Evolutionary conservation across 1,140 invertebrate species (phyloP).

Genomic region (Halictus rubicundus): DNA sequence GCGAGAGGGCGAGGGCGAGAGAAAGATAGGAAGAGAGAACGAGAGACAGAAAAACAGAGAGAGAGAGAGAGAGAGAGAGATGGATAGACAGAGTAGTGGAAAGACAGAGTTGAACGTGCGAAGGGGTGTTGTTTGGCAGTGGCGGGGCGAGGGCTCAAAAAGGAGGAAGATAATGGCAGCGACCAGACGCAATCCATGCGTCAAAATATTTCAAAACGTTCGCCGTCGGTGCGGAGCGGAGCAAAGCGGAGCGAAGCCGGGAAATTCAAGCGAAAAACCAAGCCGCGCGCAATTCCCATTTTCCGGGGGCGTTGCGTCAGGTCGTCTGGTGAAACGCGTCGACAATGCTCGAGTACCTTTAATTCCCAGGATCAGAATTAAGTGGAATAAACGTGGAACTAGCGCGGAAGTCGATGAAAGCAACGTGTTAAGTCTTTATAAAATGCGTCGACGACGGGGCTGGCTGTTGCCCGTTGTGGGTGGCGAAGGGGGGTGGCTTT

Average conservation of each 20-base stretch:
- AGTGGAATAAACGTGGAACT: constrained; percentile 24
- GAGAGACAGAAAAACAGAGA: too few relatives aligned
- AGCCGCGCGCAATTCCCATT: background rate
- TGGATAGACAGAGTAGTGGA: too few relatives aligned
- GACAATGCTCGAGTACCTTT: constrained; percentile 13
- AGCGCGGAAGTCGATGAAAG: constrained; percentile 34
- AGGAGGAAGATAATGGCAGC: background rate
- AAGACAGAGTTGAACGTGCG: background rate
- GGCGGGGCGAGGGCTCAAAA: background rate
- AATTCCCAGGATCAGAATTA: constrained; percentile 36
- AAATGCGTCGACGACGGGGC: background rate
- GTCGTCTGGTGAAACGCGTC: background rate
- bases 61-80: too few relatives aligned
- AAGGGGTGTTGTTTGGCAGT: background rate
- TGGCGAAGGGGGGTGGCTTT: background rate
- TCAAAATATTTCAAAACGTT: constrained; percentile 5
- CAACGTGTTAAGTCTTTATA: constrained; percentile 18
- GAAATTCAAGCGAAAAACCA: background rate
- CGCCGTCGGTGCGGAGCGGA: background rate
- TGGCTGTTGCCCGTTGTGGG: too few relatives aligned
- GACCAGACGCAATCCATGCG: background rate
- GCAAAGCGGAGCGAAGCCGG: background rate
- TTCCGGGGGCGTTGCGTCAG: background rate
- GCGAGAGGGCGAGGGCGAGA: too few relatives aligned
- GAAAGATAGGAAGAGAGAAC: too few relatives aligned